These are phyloP conservation scores for Hydrozoanthus gracilis DNA, from an alignment of 92 coral and sea anemone genomes.

Conservation along the genomic window DNA sequence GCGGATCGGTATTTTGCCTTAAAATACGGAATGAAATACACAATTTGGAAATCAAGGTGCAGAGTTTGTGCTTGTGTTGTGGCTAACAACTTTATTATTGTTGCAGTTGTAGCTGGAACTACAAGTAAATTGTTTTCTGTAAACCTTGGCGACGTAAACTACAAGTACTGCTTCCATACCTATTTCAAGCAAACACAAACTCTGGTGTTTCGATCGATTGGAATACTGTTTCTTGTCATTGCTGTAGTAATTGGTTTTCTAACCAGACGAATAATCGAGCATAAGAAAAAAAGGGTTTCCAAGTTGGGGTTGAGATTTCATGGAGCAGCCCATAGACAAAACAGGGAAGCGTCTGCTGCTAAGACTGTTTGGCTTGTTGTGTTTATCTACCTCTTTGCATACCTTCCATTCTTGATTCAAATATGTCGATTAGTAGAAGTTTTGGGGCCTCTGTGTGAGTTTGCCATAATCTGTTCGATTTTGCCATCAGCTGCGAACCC, in stretches of 20 bases:
- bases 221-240: not conserved
- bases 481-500: constrained; percentile 21
- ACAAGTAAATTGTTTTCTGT: not conserved
- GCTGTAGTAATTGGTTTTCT: constrained; percentile 11
- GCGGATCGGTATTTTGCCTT: constrained; percentile 13
- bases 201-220: not conserved
- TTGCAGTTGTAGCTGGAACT: not conserved
- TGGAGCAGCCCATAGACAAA: constrained; percentile 1
- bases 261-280: constrained; percentile 2
- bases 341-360: constrained; percentile 1
- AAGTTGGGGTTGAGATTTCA: constrained; percentile 32
- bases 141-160: constrained; percentile 9
- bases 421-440: not conserved
- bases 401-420: not conserved
- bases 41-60: constrained; percentile 2
- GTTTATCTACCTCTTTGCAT: not conserved
- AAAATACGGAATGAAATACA: constrained; percentile 27
- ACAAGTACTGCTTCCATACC: not conserved
- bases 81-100: not conserved
- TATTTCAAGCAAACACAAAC: constrained; percentile 5
- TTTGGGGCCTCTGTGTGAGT: not conserved
- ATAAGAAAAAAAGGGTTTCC: not conserved
- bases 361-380: constrained; percentile 17
- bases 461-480: not conserved
- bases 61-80: not conserved